These are phyloP conservation scores for Caenorhabditis uteleia DNA, from an alignment of 2,888 invertebrate genomes.

Conservation along the genomic window DNA sequence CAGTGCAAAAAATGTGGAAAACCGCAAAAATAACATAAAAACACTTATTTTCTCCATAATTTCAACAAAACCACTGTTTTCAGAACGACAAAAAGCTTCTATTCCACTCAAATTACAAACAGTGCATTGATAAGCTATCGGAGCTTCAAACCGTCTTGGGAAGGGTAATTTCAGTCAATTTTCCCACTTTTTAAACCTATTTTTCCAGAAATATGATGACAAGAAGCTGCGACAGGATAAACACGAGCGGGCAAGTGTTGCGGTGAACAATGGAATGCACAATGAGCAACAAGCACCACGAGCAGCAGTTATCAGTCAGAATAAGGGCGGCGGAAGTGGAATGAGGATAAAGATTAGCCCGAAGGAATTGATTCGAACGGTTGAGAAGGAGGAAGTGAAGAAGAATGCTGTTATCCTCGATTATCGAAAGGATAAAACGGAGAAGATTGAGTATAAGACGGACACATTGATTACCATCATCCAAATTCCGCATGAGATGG, in stretches of 20 bases:
- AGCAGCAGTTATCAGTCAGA: background rate
- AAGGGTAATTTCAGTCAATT: slow-evolving; percentile 7
- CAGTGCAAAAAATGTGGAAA: too few relatives aligned
- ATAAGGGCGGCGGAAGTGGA: background rate
- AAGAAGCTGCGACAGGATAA: slow-evolving; percentile 6
- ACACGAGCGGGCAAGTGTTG: slow-evolving; percentile 5
- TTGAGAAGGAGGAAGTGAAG: slow-evolving; percentile 24
- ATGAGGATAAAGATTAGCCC: slow-evolving; percentile 24
- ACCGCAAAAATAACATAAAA: too few relatives aligned
- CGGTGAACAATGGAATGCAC: background rate
- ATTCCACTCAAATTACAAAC: slow-evolving; percentile 2
- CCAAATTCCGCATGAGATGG: slow-evolving; percentile 19
- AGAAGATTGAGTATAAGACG: slow-evolving; percentile 23
- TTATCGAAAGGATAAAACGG: slow-evolving; percentile 18
- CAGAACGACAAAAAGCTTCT: slow-evolving; percentile 5
- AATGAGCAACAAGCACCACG: slow-evolving; percentile 4
- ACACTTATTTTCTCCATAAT: too few relatives aligned
- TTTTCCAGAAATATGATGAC: slow-evolving; percentile 28
- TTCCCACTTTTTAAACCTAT: background rate
- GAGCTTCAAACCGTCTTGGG: slow-evolving; percentile 14
- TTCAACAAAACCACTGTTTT: too few relatives aligned
- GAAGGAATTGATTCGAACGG: slow-evolving; percentile 29
- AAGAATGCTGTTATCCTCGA: slow-evolving; percentile 40
- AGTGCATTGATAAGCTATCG: slow-evolving; percentile 5
- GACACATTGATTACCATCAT: slow-evolving; percentile 31